Conservation (phyloP, 2,888 invertebrate genomes). For the Microchrysa polita region DNA sequence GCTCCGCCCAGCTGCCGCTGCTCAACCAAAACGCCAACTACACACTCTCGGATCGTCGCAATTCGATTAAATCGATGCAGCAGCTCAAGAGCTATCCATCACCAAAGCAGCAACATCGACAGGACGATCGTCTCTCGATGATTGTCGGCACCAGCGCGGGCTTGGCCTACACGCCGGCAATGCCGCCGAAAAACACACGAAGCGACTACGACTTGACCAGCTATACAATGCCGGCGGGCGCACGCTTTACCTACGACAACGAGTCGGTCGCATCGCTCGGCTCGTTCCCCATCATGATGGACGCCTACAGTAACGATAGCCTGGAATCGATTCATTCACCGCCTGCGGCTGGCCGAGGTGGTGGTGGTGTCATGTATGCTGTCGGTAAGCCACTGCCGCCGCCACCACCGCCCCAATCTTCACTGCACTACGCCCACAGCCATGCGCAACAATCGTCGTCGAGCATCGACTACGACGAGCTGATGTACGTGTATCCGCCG, state of each 20-base stretch:
- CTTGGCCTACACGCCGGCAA: background rate
- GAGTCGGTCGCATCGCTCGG: background rate
- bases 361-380: background rate
- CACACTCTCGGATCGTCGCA: conserved; percentile 12
- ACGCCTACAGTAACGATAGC: background rate
- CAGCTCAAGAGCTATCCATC: conserved; percentile 1
- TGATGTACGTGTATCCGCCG: background rate
- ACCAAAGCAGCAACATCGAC: conserved; percentile 6
- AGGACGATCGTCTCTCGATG: conserved; percentile 22
- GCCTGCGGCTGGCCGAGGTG: background rate
- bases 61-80: conserved; percentile 30
- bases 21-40: background rate
- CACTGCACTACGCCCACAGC: background rate
- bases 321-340: background rate
- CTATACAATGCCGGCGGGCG: background rate
- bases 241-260: background rate
- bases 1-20: background rate
- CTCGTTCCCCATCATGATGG: background rate
- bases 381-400: background rate
- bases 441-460: background rate
- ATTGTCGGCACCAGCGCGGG: background rate
- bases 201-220: conserved; percentile 1
- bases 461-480: background rate
- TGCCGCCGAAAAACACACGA: conserved; percentile 1
- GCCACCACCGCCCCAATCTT: background rate